These are phyloP conservation scores for Drosophila takahashii DNA, from an alignment of 1,140 invertebrate species.

Conservation along the genomic window DNA sequence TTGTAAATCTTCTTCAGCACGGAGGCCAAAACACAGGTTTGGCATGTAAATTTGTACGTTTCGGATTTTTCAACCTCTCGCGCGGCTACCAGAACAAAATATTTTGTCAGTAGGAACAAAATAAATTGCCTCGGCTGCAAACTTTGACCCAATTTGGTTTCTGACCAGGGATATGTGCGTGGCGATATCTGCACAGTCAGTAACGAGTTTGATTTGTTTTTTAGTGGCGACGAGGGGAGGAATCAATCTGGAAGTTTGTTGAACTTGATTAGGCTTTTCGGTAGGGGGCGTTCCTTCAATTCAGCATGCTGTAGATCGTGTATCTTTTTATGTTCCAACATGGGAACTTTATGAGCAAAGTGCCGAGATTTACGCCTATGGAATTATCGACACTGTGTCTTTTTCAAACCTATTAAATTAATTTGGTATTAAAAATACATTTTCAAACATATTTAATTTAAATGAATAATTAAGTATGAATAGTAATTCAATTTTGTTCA, in stretches of 20 bases:
- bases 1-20: slow-evolving; percentile 45
- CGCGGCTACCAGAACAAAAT: slow-evolving; percentile 43
- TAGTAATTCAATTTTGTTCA: no score
- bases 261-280: slow-evolving; percentile 40
- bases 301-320: slow-evolving; percentile 13
- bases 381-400: background rate
- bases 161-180: slow-evolving; percentile 18
- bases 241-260: slow-evolving; percentile 29
- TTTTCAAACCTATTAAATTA: background rate
- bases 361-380: slow-evolving; percentile 3
- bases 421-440: no score
- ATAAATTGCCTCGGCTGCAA: slow-evolving; percentile 40
- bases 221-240: background rate
- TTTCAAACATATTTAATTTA: background rate
- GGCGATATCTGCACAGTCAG: slow-evolving; percentile 41
- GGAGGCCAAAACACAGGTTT: slow-evolving; percentile 46
- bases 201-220: slow-evolving; percentile 34
- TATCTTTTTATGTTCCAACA: slow-evolving; percentile 6
- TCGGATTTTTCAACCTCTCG: background rate
- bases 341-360: slow-evolving; percentile 14
- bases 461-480: background rate
- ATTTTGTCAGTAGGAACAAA: slow-evolving; percentile 46
- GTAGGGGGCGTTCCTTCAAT: slow-evolving; percentile 23
- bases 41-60: slow-evolving; percentile 35
- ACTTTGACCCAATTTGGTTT: slow-evolving; percentile 49